phyloP scores from a whole-genome alignment of 2,888 invertebrate genomes.

The Osedax frankpressi region DNA sequence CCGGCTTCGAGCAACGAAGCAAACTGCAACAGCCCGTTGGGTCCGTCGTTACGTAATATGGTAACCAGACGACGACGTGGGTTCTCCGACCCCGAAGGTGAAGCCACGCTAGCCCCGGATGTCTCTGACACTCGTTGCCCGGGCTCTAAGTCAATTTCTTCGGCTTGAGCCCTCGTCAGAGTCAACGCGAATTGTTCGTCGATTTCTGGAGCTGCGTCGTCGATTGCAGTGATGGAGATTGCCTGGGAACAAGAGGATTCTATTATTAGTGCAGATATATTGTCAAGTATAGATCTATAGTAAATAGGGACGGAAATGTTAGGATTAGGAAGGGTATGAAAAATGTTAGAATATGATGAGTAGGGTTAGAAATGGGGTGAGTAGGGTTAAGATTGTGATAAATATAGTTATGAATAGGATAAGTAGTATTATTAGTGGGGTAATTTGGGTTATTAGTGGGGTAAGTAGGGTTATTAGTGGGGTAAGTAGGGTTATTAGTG shows the following conservation, averaged over 20 bases:
- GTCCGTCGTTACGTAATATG: conserved; percentile 37
- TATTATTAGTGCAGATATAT: too few species aligned
- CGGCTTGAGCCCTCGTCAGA: conserved; percentile 32
- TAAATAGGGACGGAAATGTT: neutral
- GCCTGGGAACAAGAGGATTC: too few species aligned
- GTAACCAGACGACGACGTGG: conserved; percentile 28
- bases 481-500: too few species aligned
- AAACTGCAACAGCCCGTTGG: conserved; percentile 42
- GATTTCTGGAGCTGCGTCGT: conserved; percentile 37
- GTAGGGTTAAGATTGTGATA: too few species aligned
- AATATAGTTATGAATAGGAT: too few species aligned
- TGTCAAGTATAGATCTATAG: neutral
- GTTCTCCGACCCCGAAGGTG: conserved; percentile 21
- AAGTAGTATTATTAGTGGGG: too few species aligned
- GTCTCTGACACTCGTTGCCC: conserved; percentile 38
- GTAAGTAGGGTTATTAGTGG: too few species aligned
- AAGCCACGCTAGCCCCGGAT: conserved; percentile 39
- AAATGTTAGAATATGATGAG: too few species aligned
- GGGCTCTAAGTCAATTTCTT: conserved; percentile 32
- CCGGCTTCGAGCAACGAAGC: too few species aligned
- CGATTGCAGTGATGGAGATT: conserved; percentile 30
- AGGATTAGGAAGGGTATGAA: conserved; percentile 10
- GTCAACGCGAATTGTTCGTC: conserved; percentile 38
- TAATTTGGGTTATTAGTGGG: too few species aligned
- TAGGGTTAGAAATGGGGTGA: too few species aligned